These are phyloP conservation scores for Semaprochilodus insignis DNA, from an alignment of 2,797 vertebrate species.

Conservation along the genomic window DNA sequence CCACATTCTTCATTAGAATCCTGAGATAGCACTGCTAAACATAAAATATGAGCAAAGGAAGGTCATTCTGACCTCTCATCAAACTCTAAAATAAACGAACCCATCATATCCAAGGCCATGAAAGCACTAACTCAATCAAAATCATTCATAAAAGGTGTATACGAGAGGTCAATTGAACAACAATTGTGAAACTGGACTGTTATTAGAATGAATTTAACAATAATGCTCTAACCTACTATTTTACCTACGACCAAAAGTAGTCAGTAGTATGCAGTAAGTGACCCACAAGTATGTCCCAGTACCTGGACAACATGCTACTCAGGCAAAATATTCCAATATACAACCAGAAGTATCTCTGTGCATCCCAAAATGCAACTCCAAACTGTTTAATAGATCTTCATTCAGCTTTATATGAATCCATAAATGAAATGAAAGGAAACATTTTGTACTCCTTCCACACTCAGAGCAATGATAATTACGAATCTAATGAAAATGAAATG, in stretches of 20 bases:
- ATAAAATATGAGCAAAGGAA: neutral
- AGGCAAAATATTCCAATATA: no score
- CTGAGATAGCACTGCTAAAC: neutral
- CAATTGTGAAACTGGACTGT: neutral
- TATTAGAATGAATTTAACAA: neutral
- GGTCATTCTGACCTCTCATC: conserved; percentile 4
- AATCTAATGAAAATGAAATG: no score
- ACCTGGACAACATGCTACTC: no score
- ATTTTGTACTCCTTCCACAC: no score
- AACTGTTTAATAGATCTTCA: no score
- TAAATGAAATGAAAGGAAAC: no score
- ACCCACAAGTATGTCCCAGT: no score
- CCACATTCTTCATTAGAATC: neutral
- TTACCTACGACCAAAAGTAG: neutral
- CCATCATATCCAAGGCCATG: neutral
- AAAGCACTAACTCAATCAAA: neutral
- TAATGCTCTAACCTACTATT: neutral
- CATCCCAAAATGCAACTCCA: no score
- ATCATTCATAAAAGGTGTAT: neutral
- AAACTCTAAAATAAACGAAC: neutral
- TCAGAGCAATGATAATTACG: no score
- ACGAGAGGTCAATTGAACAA: neutral
- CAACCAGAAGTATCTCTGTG: no score
- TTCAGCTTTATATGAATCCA: no score
- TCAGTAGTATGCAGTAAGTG: neutral